Evolutionary conservation across 2,888 invertebrate genomes (phyloP).

Genomic region (Apeira syringaria): DNA sequence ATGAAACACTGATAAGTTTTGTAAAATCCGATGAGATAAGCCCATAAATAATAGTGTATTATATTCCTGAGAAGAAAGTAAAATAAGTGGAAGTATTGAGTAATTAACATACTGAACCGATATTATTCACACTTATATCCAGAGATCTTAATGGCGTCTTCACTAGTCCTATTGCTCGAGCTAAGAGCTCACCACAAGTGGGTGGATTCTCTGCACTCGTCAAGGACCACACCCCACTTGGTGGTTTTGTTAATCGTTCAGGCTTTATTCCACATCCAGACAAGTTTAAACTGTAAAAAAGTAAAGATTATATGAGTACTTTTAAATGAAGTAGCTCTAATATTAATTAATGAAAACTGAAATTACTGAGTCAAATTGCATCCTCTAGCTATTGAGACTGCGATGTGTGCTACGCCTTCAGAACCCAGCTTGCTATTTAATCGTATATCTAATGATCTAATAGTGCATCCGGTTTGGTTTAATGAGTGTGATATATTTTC

Average conservation of each 20-base stretch:
- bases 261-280: conserved; percentile 76
- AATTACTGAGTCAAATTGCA: conserved; percentile 71
- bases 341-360: conserved; percentile 19
- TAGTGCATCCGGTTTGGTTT: conserved; percentile 63
- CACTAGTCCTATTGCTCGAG: conserved; percentile 74
- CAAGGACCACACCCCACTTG: conserved; percentile 76
- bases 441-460: conserved; percentile 67
- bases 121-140: conserved; percentile 76
- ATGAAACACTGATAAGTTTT: too few relatives aligned
- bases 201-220: conserved; percentile 73
- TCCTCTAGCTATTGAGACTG: conserved; percentile 74
- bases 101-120: conserved; percentile 64
- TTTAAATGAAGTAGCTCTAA: neutral
- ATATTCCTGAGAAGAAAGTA: too few relatives aligned
- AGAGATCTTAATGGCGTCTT: conserved; percentile 73
- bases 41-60: too few relatives aligned
- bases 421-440: conserved; percentile 72
- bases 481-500: conserved; percentile 69
- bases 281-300: conserved; percentile 65
- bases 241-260: conserved; percentile 61
- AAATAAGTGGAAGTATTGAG: too few relatives aligned
- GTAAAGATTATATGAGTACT: neutral
- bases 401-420: conserved; percentile 70
- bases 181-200: conserved; percentile 74
- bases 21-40: too few relatives aligned